Percentiles rank a stretch among this genome's conserved stretches.
Evolutionary conservation across 2,797 vertebrate genomes (phyloP).

Genomic region (Chromobotia macracanthus): DNA sequence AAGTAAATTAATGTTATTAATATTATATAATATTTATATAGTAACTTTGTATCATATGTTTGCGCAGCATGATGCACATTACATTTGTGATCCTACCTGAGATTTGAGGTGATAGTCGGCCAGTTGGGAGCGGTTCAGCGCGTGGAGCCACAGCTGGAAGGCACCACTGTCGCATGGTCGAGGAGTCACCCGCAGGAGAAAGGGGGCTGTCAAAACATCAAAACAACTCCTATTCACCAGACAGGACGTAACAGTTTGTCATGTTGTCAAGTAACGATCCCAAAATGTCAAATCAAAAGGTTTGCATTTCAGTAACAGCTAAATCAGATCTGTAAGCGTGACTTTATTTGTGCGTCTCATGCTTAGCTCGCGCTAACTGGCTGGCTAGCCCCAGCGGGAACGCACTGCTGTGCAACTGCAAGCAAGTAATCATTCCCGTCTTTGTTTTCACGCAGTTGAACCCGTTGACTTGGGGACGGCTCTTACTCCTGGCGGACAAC

Average conservation of each 20-base stretch:
- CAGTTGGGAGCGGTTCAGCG: conserved; percentile 77
- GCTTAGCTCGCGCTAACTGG: conserved; percentile 64
- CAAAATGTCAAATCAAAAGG: too few relatives aligned
- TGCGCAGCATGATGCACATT: background rate
- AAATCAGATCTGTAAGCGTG: background rate
- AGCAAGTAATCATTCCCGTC: conserved; percentile 15
- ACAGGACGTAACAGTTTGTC: conserved; percentile 14
- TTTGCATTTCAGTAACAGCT: background rate
- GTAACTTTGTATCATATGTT: background rate
- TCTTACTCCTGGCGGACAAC: conserved; percentile 1
- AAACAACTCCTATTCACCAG: conserved; percentile 4
- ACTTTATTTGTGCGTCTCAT: conserved; percentile 64
- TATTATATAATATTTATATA: background rate
- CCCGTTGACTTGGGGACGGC: background rate
- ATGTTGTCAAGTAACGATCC: background rate
- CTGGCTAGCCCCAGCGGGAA: conserved; percentile 56
- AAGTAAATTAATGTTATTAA: too few relatives aligned
- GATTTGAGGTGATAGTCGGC: conserved; percentile 76
- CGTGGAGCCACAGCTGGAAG: conserved; percentile 80
- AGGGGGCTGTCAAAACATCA: conserved; percentile 52
- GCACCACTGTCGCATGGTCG: conserved; percentile 83
- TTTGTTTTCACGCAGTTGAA: conserved; percentile 28
- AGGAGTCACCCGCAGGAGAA: conserved; percentile 64
- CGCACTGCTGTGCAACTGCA: conserved; percentile 37
- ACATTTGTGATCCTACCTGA: conserved; percentile 67